Base-by-base conservation (phyloP, 2,797 vertebrate genomes). In the Lates japonicus region DNA sequence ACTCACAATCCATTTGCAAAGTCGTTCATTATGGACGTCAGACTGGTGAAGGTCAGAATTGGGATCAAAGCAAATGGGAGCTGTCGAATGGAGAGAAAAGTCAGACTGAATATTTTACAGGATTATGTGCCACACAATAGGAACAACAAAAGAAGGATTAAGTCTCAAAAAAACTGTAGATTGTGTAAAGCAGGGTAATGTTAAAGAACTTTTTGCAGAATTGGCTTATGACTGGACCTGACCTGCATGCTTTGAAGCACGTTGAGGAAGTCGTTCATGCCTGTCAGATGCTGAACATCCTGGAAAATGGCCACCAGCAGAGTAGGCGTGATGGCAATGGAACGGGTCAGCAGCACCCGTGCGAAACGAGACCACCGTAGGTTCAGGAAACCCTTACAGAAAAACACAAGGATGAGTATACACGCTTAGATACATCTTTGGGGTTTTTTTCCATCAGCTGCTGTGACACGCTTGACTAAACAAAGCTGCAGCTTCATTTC, bases 231-330 rank as follows among this genome's bases (percentile, higher is more conserved):
- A 54, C 12, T 63, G 0, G 0, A 29, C 6, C 94, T 91, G 62
- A 99, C 98, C 97, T 98, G 98, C 82, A 99, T 95, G 93, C 98
- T 99, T 93, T 98, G 97, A 11, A 99, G 96, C 19, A 99, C 97
- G 0, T 99, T 99, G 12, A 99, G 95, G 92, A 99, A 98, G 93
- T 99, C 98, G 13, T 99, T 99, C 98, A 99, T 99, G 49, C 97
- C 98, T 0, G 97, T 99, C 44, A 99, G 90, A 91, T 95, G 97
- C 46, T 96, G 89, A 0, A 98, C 96, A 0, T 99, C 97, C 95
- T 99, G 97, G 69, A 99, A 99, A 87, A 98, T 94, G 52, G 98
- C 96, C 0, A 99, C 97, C 19, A 99, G 90, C 72, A 99, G 95
- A 0, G 98, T 98, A 2, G 97, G 98, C 0, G 95, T 95, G 92